Evolutionary conservation across 2,113 vertebrate species (phyloP).

Genomic region (Chiloscyllium plagiosum): DNA sequence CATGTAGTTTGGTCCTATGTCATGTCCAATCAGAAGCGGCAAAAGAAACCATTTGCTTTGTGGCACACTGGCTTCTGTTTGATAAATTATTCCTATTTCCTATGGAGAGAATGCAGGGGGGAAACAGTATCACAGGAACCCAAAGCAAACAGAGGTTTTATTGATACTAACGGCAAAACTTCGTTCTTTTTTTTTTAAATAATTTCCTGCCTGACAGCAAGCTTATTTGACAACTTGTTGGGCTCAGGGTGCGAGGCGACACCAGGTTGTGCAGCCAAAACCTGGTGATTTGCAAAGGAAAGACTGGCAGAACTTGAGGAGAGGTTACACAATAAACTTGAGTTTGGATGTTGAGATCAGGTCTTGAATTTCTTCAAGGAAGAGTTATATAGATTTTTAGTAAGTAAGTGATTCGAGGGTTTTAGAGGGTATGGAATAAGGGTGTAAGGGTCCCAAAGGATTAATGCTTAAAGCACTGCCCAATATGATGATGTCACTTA

Average conservation of each 20-base stretch:
- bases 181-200: background rate
- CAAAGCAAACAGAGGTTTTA: background rate
- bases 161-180: background rate
- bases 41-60: background rate
- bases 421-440: no score
- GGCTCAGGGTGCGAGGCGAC: background rate
- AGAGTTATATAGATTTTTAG: no score
- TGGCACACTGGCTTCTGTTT: background rate
- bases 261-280: no score
- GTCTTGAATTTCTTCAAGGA: no score
- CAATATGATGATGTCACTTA: no score
- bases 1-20: background rate
- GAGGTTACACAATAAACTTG: background rate
- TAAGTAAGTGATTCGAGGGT: no score
- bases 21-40: background rate
- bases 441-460: no score
- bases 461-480: no score
- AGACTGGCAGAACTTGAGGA: background rate
- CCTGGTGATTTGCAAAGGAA: no score
- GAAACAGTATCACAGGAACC: background rate
- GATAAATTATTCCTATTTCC: background rate
- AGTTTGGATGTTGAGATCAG: background rate
- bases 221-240: background rate
- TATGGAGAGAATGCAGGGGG: background rate
- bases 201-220: background rate